Base-by-base conservation (phyloP, 2,888 invertebrate species). In the Notocelia uddmanniana region DNA sequence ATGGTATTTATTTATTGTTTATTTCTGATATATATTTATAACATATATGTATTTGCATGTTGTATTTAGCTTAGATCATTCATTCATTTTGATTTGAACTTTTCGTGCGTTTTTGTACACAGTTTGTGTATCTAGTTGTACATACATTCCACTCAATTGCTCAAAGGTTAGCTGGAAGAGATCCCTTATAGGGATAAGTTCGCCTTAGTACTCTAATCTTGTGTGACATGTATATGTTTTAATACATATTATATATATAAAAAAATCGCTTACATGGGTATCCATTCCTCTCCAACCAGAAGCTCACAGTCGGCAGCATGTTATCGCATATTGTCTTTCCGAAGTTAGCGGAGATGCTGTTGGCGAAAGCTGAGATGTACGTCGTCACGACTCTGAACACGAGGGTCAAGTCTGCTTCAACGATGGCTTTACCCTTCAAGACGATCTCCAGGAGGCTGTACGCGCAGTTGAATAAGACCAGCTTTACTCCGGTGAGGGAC, bases 301-400 rank as follows among this genome's bases (percentile, higher is more conserved):
- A 63, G 21, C 21, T 63, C 5, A 10, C 15, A 2, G 34, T 63
- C 0, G 52, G 52, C 34, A 63, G 52, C 34, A 63, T 13, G n/a
- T 21, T 52, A 21, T 63, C 63, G n/a, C 34, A 34, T 10, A 63
- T 63, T 5, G 21, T 52, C 52, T 63, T 63, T 0, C 63, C 63
- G 0, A 21, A 15, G 15, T 19, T 19, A 52, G 21, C 52, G 0
- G 52, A 52, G 2, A 34, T 15, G 21, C 63, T 63, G 63, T 63
- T 63, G 10, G 63, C 63, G 63, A 63, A 63, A 5, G 31, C 52
- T 2, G 52, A 34, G 10, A 63, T 19, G 1, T 52, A 8, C 10
- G 63, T 63, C 52, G 37, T 34, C 3, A 63, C 52, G 5, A 15
- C 19, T 0, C 15, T 1, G 21, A 63, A 21, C 1, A 52, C 21